These are phyloP conservation scores for Villa cingulata DNA, from an alignment of 2,888 invertebrate genomes.

Conservation along the genomic window DNA sequence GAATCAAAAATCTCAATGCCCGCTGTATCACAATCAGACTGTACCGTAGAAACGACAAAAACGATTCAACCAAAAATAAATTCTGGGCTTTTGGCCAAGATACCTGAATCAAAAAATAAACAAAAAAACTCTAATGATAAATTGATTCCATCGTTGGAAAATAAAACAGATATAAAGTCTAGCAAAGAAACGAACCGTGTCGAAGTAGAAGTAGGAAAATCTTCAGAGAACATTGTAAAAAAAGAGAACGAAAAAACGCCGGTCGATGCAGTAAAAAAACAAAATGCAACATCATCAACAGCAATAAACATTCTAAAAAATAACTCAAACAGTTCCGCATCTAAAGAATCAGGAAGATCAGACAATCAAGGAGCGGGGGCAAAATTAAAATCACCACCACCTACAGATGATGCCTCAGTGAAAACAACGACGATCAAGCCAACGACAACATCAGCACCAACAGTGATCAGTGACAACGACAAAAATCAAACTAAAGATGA, in stretches of 20 bases:
- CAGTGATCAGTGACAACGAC: conserved; percentile 5
- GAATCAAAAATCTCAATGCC: not conserved
- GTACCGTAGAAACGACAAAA: conserved; percentile 4
- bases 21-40: conserved; percentile 13
- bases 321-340: conserved; percentile 12
- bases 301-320: conserved; percentile 7
- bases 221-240: not conserved
- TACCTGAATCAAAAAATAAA: conserved; percentile 25
- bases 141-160: conserved; percentile 9
- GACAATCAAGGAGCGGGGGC: not conserved
- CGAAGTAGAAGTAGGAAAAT: too few species aligned
- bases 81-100: conserved; percentile 33
- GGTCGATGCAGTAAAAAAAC: not conserved
- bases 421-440: conserved; percentile 19
- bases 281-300: conserved; percentile 1
- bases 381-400: conserved; percentile 2
- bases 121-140: conserved; percentile 11
- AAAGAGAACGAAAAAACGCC: not conserved
- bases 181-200: conserved; percentile 16
- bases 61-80: conserved; percentile 29
- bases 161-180: conserved; percentile 5
- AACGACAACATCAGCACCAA: conserved; percentile 9
- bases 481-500: conserved; percentile 1
- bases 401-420: conserved; percentile 9
- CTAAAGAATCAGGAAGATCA: conserved; percentile 10